Evolutionary conservation across 1,140 invertebrate species (phyloP), one percentile per base, ranked within the genome.

Genomic region (Drosophila albomicans): DNA sequence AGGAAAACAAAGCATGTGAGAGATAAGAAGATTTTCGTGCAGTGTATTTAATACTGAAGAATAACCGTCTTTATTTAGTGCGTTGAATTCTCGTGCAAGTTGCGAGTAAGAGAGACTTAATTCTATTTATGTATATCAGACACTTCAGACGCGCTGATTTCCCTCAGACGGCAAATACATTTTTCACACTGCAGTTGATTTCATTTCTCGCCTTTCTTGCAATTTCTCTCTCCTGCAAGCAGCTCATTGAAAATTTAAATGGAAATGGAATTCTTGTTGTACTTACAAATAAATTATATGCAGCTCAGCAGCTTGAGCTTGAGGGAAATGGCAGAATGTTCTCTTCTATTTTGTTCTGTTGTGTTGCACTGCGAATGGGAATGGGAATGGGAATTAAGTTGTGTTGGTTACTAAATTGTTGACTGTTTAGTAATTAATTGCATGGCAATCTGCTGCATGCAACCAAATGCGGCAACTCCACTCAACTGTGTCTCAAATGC

Each of bases 171-270:
- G 56, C 7, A 58, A 58, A 25, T 46, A 25, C 35, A 59, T 59
- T 56, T 65, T 38, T 38, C 35, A 49, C 35, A 66, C 13, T 66
- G 30, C 32, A 65, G 65, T 59, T 71, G 6, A 32, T 5, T 30
- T 7, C 16, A 25, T 25, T 25, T 25, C 20, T 25, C 20, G 20
- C 20, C 20, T 25, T 25, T 25, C 20, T 4, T 28, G 1, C 10
- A 10, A 7, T 16, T 30, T 1, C 51, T 30, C n/a, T 8, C 13
- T 35, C 20, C 15, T n/a, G 15, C n/a, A 35, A 35, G 20, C 43
- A 65, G n/a, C 62, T 72, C 62, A 74, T 67, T 54, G 48, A 62
- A 68, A 68, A 68, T 68, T 59, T 68, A 73, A 66, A 59, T 66
- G 56, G 30, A 56, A 74, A 41, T 68, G 64, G 49, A 68, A 68